phyloP scores from a whole-genome alignment of 2,113 vertebrate genomes.

The Galbula dea region DNA sequence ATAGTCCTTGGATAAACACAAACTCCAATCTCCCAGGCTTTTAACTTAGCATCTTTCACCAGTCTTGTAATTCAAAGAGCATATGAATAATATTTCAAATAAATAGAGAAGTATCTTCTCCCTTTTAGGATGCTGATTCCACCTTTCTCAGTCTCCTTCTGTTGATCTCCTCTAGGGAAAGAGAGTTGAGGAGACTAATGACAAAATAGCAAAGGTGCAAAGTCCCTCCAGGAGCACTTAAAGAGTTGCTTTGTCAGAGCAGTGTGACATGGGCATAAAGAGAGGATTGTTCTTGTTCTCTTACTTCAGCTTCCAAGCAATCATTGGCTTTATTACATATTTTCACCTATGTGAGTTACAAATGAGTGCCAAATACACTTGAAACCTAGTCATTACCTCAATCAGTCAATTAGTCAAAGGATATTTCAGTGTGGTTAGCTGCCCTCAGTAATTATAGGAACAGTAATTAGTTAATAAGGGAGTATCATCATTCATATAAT shows the following conservation, averaged over 20 bases:
- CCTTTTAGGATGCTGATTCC: neutral
- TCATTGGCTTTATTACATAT: neutral
- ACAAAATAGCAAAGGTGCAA: neutral
- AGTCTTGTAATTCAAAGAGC: neutral
- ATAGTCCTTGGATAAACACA: neutral
- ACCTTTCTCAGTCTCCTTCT: neutral
- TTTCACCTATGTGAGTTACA: constrained; percentile 34
- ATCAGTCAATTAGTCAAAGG: constrained; percentile 44
- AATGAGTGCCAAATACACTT: neutral
- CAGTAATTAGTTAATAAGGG: constrained; percentile 30
- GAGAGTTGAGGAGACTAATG: neutral
- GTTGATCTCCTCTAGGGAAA: neutral
- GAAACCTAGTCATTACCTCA: constrained; percentile 47
- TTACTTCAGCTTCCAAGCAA: neutral
- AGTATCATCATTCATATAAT: neutral
- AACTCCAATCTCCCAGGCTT: neutral
- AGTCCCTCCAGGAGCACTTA: neutral
- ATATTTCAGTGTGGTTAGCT: constrained; percentile 35
- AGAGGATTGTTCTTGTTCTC: neutral
- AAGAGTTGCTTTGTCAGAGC: constrained; percentile 15
- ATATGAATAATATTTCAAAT: neutral
- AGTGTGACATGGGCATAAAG: neutral
- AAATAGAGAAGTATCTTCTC: neutral
- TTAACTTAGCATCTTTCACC: neutral
- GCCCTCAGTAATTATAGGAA: constrained; percentile 42